Evolutionary conservation across 2,113 vertebrate genomes (phyloP).

Genomic region (Etia nguti): DNA sequence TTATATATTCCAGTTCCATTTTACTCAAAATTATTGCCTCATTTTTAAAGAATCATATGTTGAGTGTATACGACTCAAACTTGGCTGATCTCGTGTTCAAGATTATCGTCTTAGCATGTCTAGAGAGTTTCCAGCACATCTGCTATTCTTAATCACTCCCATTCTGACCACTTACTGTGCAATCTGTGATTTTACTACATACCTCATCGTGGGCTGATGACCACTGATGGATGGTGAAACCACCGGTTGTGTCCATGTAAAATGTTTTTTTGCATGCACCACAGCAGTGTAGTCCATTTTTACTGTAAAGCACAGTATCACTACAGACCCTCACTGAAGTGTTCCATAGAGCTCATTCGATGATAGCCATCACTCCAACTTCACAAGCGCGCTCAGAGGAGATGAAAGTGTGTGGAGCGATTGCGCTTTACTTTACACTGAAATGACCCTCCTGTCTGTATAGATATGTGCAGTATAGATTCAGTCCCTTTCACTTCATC

Average conservation of each 20-base stretch:
- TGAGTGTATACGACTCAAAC: background rate
- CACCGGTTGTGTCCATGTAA: background rate
- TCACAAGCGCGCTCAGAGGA: background rate
- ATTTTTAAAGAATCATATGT: background rate
- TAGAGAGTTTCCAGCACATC: background rate
- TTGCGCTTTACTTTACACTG: background rate
- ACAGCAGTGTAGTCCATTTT: background rate
- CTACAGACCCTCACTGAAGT: background rate
- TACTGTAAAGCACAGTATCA: background rate
- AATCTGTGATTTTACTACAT: background rate
- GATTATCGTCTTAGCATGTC: background rate
- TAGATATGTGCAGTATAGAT: background rate
- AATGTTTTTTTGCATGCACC: background rate
- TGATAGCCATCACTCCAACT: conserved; percentile 4
- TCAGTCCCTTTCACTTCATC: background rate
- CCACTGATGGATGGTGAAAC: background rate
- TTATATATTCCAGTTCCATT: background rate
- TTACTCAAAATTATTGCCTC: background rate
- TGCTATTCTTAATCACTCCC: background rate
- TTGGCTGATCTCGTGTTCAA: background rate
- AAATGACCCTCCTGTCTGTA: background rate
- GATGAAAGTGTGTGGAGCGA: background rate
- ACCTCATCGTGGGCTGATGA: background rate
- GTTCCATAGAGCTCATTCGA: background rate
- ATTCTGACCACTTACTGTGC: background rate